Evolutionary conservation across 35 echinoderm and acorn worm genomes (phyloP).

Genomic region (Lytechinus pictus): DNA sequence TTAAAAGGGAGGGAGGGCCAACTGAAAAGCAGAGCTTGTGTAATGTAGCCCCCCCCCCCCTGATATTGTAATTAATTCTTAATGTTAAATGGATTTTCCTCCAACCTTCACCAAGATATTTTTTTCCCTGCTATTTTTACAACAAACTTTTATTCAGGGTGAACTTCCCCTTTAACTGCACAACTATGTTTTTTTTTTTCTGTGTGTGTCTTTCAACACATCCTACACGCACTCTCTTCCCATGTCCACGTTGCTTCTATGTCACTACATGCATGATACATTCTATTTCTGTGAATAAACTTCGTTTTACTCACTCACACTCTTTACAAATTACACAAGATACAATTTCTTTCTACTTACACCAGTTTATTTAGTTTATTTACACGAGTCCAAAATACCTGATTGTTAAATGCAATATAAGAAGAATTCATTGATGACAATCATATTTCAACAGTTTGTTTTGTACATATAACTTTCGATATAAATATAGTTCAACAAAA

Average conservation of each 20-base stretch:
- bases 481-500: constrained; percentile 50
- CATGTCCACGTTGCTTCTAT: background rate
- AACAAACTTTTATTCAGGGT: no score
- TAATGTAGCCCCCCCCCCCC: no score
- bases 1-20: no score
- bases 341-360: background rate
- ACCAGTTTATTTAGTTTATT: background rate
- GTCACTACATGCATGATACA: background rate
- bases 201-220: no score
- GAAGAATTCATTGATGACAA: background rate
- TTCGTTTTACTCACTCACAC: background rate
- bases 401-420: constrained; percentile 2
- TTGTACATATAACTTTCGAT: constrained; percentile 44
- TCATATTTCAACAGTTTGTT: background rate
- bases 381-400: constrained; percentile 1
- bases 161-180: background rate
- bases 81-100: no score
- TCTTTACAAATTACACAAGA: background rate
- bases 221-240: no score
- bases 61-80: no score
- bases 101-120: no score
- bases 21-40: no score
- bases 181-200: background rate
- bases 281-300: background rate
- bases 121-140: no score